A percentile compares a stretch with the other conserved stretches of the same genome.
Conservation (phyloP, 2,888 invertebrate species). For the Allacma fusca region DNA sequence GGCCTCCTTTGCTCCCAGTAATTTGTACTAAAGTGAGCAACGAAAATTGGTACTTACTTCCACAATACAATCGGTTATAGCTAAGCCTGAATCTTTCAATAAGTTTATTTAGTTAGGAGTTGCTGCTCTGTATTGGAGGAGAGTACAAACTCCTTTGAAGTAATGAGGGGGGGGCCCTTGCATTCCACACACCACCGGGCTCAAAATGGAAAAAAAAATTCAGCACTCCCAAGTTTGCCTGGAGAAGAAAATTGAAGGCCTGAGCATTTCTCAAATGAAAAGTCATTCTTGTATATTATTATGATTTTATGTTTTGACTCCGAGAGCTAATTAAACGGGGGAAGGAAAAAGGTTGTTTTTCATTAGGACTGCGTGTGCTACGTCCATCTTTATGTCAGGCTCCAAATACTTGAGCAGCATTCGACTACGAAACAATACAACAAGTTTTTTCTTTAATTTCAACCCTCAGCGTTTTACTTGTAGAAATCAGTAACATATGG, state of each 20-base stretch:
- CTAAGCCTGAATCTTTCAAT: constrained; percentile 35
- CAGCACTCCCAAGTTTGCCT: constrained; percentile 11
- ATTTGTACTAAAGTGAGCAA: constrained; percentile 19
- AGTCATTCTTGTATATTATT: constrained; percentile 26
- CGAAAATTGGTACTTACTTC: constrained; percentile 24
- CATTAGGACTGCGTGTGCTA: constrained; percentile 43
- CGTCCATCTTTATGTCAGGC: constrained; percentile 40
- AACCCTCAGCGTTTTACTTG: background rate
- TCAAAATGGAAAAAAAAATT: background rate
- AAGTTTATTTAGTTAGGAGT: constrained; percentile 19
- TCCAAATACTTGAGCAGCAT: background rate
- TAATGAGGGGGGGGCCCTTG: background rate
- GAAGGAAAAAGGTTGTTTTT: constrained; percentile 36
- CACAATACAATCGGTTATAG: constrained; percentile 16
- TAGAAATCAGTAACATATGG: constrained; percentile 16
- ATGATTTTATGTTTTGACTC: constrained; percentile 38
- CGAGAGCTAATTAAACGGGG: constrained; percentile 39
- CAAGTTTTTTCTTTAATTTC: background rate
- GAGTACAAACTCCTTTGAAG: background rate
- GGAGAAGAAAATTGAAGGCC: constrained; percentile 5
- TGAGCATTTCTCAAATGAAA: constrained; percentile 21
- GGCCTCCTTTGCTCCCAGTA: constrained; percentile 23
- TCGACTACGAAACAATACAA: constrained; percentile 16
- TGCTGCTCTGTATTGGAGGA: background rate
- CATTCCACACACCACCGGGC: background rate